phyloP scores from a whole-genome alignment of 2,113 vertebrate genomes.

The Hassar affinis region DNA sequence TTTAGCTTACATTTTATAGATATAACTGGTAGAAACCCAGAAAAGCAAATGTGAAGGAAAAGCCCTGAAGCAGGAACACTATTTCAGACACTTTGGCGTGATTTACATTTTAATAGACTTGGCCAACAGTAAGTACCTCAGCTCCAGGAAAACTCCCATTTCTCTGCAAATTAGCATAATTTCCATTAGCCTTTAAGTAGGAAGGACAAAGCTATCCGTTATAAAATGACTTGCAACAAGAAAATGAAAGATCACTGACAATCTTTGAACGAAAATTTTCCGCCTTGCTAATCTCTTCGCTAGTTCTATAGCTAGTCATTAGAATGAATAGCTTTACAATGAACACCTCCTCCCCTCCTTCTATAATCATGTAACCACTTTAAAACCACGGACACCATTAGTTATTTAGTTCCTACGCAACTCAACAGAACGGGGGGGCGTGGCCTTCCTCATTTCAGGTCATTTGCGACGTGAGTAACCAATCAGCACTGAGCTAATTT shows the following conservation, averaged over 20 bases:
- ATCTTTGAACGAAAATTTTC: not conserved
- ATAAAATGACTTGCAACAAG: constrained; percentile 65
- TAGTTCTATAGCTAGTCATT: not conserved
- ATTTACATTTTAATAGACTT: constrained; percentile 82
- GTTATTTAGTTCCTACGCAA: too few species aligned
- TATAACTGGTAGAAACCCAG: constrained; percentile 25
- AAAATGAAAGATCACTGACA: constrained; percentile 50
- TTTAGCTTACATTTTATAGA: constrained; percentile 32
- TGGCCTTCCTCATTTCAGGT: not conserved
- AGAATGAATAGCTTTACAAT: not conserved
- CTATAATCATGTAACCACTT: not conserved
- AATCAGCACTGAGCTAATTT: not conserved
- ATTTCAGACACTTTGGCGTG: constrained; percentile 68
- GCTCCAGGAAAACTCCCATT: constrained; percentile 71
- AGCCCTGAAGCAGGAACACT: constrained; percentile 56
- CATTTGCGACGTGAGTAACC: not conserved
- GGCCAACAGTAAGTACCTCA: constrained; percentile 76
- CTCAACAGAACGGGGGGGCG: not conserved
- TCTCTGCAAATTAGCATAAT: constrained; percentile 76
- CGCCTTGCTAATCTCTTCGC: not conserved
- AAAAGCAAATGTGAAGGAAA: constrained; percentile 51
- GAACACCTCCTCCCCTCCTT: too few species aligned
- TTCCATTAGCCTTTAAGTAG: constrained; percentile 74
- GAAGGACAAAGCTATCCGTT: constrained; percentile 67
- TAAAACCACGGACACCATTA: not conserved